A percentile compares a stretch with the other conserved stretches of the same genome.
Evolutionary conservation across 2,113 vertebrate species (phyloP).

Genomic region (Anoplopoma fimbria): DNA sequence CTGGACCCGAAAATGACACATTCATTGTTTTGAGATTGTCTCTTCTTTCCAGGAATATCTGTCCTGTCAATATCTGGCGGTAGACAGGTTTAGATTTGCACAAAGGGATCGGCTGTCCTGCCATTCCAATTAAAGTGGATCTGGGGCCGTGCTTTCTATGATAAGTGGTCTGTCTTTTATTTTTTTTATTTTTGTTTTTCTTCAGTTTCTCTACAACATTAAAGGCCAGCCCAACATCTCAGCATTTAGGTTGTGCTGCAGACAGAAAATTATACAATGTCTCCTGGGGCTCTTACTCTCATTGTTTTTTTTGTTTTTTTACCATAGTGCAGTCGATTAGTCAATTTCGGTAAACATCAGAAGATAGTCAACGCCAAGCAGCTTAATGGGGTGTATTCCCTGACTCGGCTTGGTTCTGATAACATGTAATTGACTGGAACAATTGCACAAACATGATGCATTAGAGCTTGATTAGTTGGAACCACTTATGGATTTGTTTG

Average conservation of each 20-base stretch:
- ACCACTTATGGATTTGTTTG: conserved; percentile 68
- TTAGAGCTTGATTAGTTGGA: conserved; percentile 64
- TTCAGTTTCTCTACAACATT: conserved; percentile 27
- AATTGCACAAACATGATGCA: conserved; percentile 62
- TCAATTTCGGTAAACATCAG: conserved; percentile 71
- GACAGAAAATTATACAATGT: conserved; percentile 45
- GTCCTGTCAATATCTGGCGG: conserved; percentile 8
- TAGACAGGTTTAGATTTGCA: conserved; percentile 47
- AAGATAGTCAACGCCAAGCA: conserved; percentile 47
- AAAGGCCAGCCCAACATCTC: conserved; percentile 18
- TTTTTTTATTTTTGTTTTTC: neutral
- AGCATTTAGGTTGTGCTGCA: conserved; percentile 41
- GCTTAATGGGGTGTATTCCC: conserved; percentile 61
- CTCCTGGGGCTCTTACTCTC: conserved; percentile 54
- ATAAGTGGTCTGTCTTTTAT: conserved; percentile 16
- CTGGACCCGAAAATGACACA: conserved; percentile 33
- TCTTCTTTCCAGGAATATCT: conserved; percentile 49
- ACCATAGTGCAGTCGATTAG: conserved; percentile 59
- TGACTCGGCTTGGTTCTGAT: conserved; percentile 60
- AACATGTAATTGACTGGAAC: conserved; percentile 73
- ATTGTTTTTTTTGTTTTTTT: conserved; percentile 64
- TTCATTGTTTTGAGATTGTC: conserved; percentile 42
- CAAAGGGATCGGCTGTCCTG: conserved; percentile 34
- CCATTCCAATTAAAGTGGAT: conserved; percentile 57
- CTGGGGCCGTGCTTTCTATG: conserved; percentile 36